A percentile compares a stretch with the other conserved stretches of the same genome.
Evolutionary conservation across 2,113 vertebrate genomes (phyloP).

Genomic region (Amblyopsis rosae): DNA sequence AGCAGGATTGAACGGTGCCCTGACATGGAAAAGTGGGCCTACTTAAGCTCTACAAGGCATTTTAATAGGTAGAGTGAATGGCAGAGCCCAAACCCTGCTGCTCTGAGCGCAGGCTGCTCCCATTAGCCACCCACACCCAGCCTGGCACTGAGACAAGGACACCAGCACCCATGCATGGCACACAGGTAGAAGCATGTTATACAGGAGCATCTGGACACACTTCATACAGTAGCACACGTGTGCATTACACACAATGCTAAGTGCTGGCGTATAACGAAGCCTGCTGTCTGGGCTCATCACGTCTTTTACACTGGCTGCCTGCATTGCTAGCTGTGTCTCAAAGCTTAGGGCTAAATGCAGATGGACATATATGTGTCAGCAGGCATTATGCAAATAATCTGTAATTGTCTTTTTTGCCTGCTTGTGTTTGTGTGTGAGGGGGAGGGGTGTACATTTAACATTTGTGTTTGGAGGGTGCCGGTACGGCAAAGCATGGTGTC

Average conservation of each 20-base stretch:
- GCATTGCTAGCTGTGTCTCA: constrained; percentile 64
- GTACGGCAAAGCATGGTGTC: constrained; percentile 44
- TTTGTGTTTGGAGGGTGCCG: constrained; percentile 16
- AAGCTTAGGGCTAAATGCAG: constrained; percentile 65
- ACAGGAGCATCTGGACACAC: neutral
- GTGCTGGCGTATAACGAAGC: neutral
- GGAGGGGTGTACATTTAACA: neutral
- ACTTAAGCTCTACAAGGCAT: constrained; percentile 79
- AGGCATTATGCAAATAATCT: constrained; percentile 59
- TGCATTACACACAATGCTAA: constrained; percentile 25
- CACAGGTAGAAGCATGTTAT: neutral
- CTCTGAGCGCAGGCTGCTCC: constrained; percentile 70
- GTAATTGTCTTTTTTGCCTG: constrained; percentile 32
- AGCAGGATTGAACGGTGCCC: constrained; percentile 78
- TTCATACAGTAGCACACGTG: neutral
- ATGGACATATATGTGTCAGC: constrained; percentile 68
- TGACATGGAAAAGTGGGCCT: constrained; percentile 78
- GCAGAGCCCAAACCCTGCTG: constrained; percentile 72
- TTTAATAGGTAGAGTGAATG: constrained; percentile 78
- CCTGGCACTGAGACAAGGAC: constrained; percentile 63
- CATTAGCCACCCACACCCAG: constrained; percentile 69
- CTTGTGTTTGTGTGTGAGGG: constrained; percentile 13
- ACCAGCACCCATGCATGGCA: neutral
- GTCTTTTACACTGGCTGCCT: constrained; percentile 39
- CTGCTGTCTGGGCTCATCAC: constrained; percentile 46